These are phyloP conservation scores for Sinocyclocheilus maitianheensis DNA, from an alignment of 2,113 vertebrate genomes.

Conservation along the genomic window DNA sequence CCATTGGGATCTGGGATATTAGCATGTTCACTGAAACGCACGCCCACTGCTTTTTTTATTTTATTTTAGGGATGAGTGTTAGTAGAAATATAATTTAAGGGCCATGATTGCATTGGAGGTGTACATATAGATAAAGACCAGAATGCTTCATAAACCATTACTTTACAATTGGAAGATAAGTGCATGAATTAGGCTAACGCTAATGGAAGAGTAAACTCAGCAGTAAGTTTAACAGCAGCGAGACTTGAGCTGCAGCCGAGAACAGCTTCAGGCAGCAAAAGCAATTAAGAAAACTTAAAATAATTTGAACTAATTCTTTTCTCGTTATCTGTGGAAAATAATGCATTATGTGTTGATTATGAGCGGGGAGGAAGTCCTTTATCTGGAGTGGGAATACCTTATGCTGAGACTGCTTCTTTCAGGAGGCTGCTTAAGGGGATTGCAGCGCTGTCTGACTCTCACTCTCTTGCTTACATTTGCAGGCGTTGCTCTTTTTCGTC, in stretches of 20 bases:
- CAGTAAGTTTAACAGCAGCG: slow-evolving; percentile 69
- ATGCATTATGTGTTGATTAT: slow-evolving; percentile 79
- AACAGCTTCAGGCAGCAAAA: slow-evolving; percentile 77
- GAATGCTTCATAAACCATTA: slow-evolving; percentile 76
- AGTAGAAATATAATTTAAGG: slow-evolving; percentile 78
- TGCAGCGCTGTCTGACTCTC: slow-evolving; percentile 43
- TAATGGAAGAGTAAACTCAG: slow-evolving; percentile 79
- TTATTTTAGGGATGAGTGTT: slow-evolving; percentile 79
- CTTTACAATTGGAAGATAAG: slow-evolving; percentile 78
- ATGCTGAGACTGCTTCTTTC: slow-evolving; percentile 72
- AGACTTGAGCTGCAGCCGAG: slow-evolving; percentile 68
- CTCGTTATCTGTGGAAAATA: slow-evolving; percentile 74
- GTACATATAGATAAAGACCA: slow-evolving; percentile 77
- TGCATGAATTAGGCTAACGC: slow-evolving; percentile 77
- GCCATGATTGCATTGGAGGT: slow-evolving; percentile 76
- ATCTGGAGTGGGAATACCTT: slow-evolving; percentile 75
- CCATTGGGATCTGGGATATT: slow-evolving; percentile 75
- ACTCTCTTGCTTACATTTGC: slow-evolving; percentile 43
- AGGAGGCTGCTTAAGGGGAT: slow-evolving; percentile 67
- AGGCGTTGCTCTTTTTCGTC: slow-evolving; percentile 57
- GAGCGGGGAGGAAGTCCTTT: slow-evolving; percentile 70
- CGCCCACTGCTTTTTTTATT: slow-evolving; percentile 78
- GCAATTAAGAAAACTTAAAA: slow-evolving; percentile 82
- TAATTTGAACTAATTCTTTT: slow-evolving; percentile 80
- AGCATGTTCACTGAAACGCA: slow-evolving; percentile 78